Percentiles rank a stretch among this genome's conserved stretches.
Conservation (phyloP, 2,797 vertebrate species). For the Iguana delicatissima region DNA sequence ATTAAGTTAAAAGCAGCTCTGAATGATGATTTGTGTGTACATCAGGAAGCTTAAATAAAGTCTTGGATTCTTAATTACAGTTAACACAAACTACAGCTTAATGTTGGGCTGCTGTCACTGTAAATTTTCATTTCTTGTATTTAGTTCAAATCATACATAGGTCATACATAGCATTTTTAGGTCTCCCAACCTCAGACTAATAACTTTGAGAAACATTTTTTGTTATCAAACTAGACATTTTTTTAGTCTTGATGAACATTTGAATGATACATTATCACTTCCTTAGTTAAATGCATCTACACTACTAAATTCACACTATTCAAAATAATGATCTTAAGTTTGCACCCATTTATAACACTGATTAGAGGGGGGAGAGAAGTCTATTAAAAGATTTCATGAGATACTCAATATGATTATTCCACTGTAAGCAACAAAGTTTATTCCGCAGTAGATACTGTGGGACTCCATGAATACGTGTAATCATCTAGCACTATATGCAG, state of each 20-base stretch:
- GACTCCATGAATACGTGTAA: neutral
- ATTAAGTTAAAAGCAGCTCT: slow-evolving; percentile 54
- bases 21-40: neutral
- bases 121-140: neutral
- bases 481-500: neutral
- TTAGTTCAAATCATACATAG: neutral
- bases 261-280: neutral
- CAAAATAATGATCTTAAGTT: neutral
- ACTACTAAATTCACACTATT: neutral
- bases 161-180: neutral
- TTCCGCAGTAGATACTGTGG: neutral
- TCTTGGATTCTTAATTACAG: neutral
- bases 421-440: neutral
- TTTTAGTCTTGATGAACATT: neutral
- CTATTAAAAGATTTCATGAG: neutral
- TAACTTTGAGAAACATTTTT: neutral
- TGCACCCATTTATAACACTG: neutral
- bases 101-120: neutral
- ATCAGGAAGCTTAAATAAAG: neutral
- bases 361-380: neutral
- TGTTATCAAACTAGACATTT: neutral
- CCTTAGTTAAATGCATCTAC: neutral
- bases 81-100: neutral
- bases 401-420: neutral
- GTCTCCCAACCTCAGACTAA: neutral